Evolutionary conservation across 1,140 invertebrate species (phyloP).

Genomic region (Manduca sexta): DNA sequence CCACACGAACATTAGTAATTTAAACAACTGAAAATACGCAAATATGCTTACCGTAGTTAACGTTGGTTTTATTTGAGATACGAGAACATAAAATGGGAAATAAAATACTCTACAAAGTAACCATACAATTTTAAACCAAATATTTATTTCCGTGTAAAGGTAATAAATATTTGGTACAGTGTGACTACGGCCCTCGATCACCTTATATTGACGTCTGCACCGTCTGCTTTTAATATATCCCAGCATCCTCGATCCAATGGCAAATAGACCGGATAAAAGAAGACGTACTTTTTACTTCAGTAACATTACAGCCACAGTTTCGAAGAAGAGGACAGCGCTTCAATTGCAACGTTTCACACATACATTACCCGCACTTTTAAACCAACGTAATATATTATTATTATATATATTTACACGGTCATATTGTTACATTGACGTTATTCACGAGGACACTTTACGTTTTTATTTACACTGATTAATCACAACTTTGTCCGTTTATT

Average conservation of each 20-base stretch:
- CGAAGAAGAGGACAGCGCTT: not conserved
- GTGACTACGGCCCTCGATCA: slow-evolving; percentile 6
- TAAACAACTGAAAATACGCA: too few species aligned
- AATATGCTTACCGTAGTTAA: too few species aligned
- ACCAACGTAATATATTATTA: slow-evolving; percentile 1
- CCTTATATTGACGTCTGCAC: slow-evolving; percentile 7
- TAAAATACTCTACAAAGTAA: too few species aligned
- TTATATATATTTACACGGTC: slow-evolving; percentile 39
- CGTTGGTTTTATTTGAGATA: too few species aligned
- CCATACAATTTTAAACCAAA: too few species aligned
- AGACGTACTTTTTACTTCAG: slow-evolving; percentile 21
- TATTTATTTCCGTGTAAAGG: too few species aligned
- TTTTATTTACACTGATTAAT: slow-evolving; percentile 40
- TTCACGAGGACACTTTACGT: slow-evolving; percentile 13
- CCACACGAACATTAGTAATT: too few species aligned
- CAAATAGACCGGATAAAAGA: slow-evolving; percentile 26
- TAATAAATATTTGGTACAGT: not conserved
- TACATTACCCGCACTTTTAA: too few species aligned
- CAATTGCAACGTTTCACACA: too few species aligned
- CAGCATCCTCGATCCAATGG: slow-evolving; percentile 18
- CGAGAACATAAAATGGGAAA: too few species aligned
- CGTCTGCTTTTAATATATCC: slow-evolving; percentile 20
- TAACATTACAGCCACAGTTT: slow-evolving; percentile 33
- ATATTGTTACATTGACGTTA: too few species aligned
- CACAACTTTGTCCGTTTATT: slow-evolving; percentile 65